Evolutionary conservation across 2,113 vertebrate genomes (phyloP).

Genomic region (Embiotoca jacksoni): DNA sequence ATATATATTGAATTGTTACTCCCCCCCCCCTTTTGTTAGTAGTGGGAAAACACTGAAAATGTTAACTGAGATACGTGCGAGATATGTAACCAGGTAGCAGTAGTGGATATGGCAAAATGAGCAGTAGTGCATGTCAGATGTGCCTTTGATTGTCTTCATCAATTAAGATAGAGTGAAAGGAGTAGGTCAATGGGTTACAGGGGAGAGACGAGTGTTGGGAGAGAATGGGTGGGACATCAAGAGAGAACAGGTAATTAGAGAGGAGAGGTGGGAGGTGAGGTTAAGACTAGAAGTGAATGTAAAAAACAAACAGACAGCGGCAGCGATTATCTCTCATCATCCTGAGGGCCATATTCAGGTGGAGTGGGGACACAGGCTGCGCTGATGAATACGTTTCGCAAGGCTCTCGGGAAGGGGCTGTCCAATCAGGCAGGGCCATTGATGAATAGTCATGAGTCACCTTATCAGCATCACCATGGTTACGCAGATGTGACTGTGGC

Average conservation of each 20-base stretch:
- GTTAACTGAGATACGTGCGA: background rate
- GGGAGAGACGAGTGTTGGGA: background rate
- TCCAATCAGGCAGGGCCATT: slow-evolving; percentile 73
- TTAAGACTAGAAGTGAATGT: slow-evolving; percentile 28
- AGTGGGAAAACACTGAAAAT: background rate
- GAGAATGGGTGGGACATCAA: slow-evolving; percentile 18
- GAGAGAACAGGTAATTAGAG: slow-evolving; percentile 55
- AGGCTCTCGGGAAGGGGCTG: slow-evolving; percentile 63
- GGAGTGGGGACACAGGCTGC: slow-evolving; percentile 63
- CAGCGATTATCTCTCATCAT: slow-evolving; percentile 49
- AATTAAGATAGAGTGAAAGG: slow-evolving; percentile 18
- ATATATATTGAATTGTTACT: slow-evolving; percentile 6
- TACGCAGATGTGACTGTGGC: slow-evolving; percentile 77
- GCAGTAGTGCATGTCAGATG: slow-evolving; percentile 30
- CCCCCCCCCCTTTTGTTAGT: background rate
- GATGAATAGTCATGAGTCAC: slow-evolving; percentile 84
- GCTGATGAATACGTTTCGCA: slow-evolving; percentile 67
- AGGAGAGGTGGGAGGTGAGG: slow-evolving; percentile 13
- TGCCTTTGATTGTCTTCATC: slow-evolving; percentile 36
- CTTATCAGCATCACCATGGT: slow-evolving; percentile 81
- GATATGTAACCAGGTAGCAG: slow-evolving; percentile 2
- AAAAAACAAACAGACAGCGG: slow-evolving; percentile 56
- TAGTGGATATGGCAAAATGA: background rate
- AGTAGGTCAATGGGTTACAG: background rate
- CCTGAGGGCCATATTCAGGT: slow-evolving; percentile 58